Base-by-base conservation (phyloP, 2,113 vertebrate species). In the Oriolus oriolus region DNA sequence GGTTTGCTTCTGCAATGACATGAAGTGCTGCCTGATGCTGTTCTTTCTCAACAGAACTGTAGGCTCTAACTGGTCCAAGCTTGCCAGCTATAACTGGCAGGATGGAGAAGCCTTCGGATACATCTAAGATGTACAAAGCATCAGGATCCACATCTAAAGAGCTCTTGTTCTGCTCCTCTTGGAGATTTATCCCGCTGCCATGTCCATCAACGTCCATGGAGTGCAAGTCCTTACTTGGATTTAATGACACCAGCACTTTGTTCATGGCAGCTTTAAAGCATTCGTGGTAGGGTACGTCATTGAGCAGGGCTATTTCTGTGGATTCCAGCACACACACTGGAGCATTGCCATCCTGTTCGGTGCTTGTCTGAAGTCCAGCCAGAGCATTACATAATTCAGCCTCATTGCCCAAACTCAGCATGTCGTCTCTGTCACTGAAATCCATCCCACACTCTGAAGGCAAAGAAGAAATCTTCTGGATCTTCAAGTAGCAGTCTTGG, bases 21-120 rank as follows among this genome's bases (percentile, higher is more conserved):
- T 88, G 97, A 45, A 99, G 96, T 37, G 98, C 97, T 44, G 96
- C 94, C 95, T 99, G 98, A 65, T 99, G 99, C 93, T 98, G 98
- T 16, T 97, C 98, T 95, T 99, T 99, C 93, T 99, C 99, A 93
- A 99, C 96, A 3, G 99, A 99, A 92, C 99, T 99, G 95, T 98
- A 99, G 47, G 99, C 98, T 95, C 98, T 99, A n/a, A 99, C 98
- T 6, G 90, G 91, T 30, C 99, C 99, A 11, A 98, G 98, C 70
- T 97, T 97, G 71, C 98, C 98, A 13, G 99, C 99, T 79, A 99
- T 98, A 77, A 99, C 71, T 11, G 99, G 98, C 74, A 99, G 98
- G 83, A 99, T 78, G 12, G 99, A 99, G 96, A 99, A 99, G 47
- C 99, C 99, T 95, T 99, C 99, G 1, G 99, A 99, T 41, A 99